Evolutionary conservation across 64 coral and sea anemone genomes (phyloP), one percentile per base, ranked within the genome.

Genomic region (Pachyseris speciosa): DNA sequence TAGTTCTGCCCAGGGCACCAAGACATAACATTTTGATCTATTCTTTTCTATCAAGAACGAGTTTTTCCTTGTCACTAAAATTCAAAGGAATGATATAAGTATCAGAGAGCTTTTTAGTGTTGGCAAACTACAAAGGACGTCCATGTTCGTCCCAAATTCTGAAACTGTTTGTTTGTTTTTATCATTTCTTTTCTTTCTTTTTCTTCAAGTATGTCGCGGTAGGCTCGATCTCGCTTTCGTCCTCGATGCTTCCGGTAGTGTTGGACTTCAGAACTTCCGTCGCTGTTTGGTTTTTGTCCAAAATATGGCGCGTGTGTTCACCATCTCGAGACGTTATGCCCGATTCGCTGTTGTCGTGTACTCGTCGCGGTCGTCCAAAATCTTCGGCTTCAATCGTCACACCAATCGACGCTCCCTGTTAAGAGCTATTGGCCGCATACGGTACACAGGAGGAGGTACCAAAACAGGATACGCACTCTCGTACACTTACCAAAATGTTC

Each of bases 191-290:
- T 25, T 19, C 44, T 85, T 25, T 69, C 2, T 60, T 19, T 40
- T 29, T 61, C 19, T 34, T 69, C 6, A 32, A 92, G 91, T 92
- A 8, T 92, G 91, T 42, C 53, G 75, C 29, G 83, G 44, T 8
- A 63, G 31, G 26, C 50, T 92, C 37, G 91, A 92, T 48, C 55
- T 92, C 13, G 91, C 81, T 27, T 92, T 92, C 43, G 16, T 92
- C 41, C 53, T 92, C 19, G 91, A 92, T 20, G 91, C 83, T 27
- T 92, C 91, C 44, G 91, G 91, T 2, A 92, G 91, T 73, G 75
- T 92, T 34, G 72, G 84, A 7, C 71, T 28, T 41, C 42, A 34
- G 28, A 92, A 92, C 72, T 92, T 92, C 83, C 31, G 70, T 12
- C 91, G 91, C 37, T 85, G 83, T 32, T 60, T 92, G 20, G 61